A percentile compares a stretch with the other conserved stretches of the same genome.
Conservation (phyloP, 1,140 invertebrate species). For the Apis dorsata region DNA sequence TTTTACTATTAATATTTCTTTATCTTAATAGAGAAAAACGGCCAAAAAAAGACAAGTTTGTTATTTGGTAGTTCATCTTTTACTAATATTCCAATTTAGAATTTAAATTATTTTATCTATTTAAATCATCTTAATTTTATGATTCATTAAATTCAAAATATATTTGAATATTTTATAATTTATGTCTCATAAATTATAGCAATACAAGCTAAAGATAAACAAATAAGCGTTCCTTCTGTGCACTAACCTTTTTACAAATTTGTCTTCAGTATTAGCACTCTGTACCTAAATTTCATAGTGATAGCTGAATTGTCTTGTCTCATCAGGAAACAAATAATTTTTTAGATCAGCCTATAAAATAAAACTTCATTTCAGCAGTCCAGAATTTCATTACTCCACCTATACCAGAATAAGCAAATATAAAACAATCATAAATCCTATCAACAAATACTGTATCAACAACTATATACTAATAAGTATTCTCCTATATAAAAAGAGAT, state of each 20-base stretch:
- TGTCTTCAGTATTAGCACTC: not conserved
- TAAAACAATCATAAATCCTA: too few species aligned
- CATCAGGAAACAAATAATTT: slow-evolving; percentile 1
- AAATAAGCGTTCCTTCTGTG: slow-evolving; percentile 8
- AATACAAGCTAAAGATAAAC: slow-evolving; percentile 7
- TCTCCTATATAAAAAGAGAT: too few species aligned
- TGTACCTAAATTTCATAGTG: not conserved
- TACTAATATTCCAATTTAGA: not conserved
- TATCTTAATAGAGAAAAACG: not conserved
- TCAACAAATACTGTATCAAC: too few species aligned
- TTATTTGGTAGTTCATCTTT: not conserved
- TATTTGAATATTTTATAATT: too few species aligned
- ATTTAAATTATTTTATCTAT: not conserved
- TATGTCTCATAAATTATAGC: not conserved
- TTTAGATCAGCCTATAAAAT: not conserved
- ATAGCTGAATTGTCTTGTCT: not conserved
- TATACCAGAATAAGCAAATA: slow-evolving; percentile 1
- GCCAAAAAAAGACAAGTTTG: slow-evolving; percentile 1
- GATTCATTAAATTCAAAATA: too few species aligned
- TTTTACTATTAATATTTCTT: not conserved
- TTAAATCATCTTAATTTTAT: too few species aligned
- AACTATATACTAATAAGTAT: too few species aligned
- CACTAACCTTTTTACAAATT: slow-evolving; percentile 1
- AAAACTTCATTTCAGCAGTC: slow-evolving; percentile 3
- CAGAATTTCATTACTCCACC: slow-evolving; percentile 9